Conservation (phyloP, 37 sponge, comb jelly and placozoan genomes). For the Dysidea cf. avara region DNA sequence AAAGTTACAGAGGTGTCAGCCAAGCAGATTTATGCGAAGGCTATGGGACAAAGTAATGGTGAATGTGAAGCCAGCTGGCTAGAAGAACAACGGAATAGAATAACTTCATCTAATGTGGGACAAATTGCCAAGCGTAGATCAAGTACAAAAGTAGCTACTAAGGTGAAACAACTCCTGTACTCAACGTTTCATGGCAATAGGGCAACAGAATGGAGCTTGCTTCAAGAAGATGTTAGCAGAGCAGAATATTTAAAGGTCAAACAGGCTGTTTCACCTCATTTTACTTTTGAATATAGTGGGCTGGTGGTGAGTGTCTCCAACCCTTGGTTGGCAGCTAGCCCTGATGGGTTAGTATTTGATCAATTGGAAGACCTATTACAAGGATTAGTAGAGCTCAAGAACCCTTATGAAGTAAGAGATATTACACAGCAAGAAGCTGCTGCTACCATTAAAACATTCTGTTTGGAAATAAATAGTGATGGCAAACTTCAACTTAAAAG, state of each 20-base stretch:
- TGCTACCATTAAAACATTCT: neutral
- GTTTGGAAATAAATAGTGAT: neutral
- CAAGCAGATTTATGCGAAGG: neutral
- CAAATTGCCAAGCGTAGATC: conserved; percentile 4
- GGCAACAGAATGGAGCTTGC: neutral
- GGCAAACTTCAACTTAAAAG: conserved; percentile 1
- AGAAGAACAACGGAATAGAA: neutral
- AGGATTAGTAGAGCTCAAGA: conserved; percentile 36
- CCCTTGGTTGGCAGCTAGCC: too few relatives aligned
- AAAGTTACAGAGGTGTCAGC: neutral
- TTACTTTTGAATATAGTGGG: neutral
- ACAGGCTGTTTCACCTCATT: too few relatives aligned
- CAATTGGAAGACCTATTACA: conserved; percentile 9
- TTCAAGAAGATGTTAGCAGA: conserved; percentile 21
- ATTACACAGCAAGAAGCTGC: conserved; percentile 22
- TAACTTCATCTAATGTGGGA: conserved; percentile 30
- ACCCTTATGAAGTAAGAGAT: conserved; percentile 14
- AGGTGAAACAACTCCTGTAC: too few relatives aligned
- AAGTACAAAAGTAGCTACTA: conserved; percentile 21
- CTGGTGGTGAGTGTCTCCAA: neutral
- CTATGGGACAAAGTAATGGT: neutral
- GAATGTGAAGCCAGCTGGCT: conserved; percentile 10
- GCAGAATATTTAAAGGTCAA: neutral
- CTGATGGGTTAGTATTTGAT: too few relatives aligned
- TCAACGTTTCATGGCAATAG: neutral